Conservation (phyloP, 2,888 invertebrate genomes). For the Gryllus longicercus region DNA sequence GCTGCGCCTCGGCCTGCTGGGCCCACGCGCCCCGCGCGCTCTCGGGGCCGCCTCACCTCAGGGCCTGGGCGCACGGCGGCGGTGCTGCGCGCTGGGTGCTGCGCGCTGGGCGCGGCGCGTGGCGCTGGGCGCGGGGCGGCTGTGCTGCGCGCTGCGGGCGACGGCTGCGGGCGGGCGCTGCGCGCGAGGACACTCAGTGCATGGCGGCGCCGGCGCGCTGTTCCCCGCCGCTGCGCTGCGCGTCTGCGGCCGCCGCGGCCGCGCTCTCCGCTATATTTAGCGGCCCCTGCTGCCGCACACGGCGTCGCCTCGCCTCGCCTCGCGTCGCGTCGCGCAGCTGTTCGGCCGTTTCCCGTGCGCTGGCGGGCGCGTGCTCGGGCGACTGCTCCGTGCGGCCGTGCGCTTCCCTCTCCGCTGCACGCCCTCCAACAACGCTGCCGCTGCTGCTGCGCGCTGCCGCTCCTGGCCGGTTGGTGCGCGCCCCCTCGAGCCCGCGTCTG, state of each 20-base stretch:
- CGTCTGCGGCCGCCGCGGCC: neutral
- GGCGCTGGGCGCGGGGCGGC: neutral
- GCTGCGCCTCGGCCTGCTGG: neutral
- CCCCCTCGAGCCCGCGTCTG: neutral
- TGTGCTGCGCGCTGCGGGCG: neutral
- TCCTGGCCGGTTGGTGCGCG: neutral
- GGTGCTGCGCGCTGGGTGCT: neutral
- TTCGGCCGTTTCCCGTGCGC: conserved; percentile 22
- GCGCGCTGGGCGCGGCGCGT: neutral
- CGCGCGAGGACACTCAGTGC: conserved; percentile 5
- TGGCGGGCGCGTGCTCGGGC: neutral
- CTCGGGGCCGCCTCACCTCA: conserved; percentile 11
- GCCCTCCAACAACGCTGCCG: neutral
- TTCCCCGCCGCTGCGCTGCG: neutral
- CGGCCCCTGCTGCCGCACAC: conserved; percentile 20
- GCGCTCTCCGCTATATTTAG: conserved; percentile 28
- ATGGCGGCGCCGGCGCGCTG: neutral
- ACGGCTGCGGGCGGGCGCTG: neutral
- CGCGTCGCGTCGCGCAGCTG: conserved; percentile 30
- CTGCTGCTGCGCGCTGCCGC: neutral
- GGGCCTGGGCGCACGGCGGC: neutral
- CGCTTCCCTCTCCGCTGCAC: neutral
- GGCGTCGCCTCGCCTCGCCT: neutral
- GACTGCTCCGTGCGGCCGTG: neutral
- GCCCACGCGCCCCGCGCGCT: neutral